Percentiles rank a stretch among this genome's conserved stretches.
Evolutionary conservation across 2,113 vertebrate genomes (phyloP).

Genomic region (Microcebus murinus): DNA sequence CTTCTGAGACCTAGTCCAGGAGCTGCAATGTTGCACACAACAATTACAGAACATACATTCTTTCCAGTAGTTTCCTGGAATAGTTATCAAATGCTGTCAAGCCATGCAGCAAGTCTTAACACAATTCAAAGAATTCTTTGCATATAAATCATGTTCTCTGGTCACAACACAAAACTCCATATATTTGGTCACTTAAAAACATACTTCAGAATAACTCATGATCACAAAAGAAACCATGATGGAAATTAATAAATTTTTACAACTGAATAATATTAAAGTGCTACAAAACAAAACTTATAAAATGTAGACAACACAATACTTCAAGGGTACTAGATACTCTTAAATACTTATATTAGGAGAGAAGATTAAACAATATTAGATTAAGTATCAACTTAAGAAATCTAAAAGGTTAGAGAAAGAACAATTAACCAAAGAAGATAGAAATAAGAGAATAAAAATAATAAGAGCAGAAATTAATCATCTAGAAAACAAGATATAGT

Average conservation of each 20-base stretch:
- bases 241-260: neutral
- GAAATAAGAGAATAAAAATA: neutral
- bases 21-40: neutral
- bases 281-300: neutral
- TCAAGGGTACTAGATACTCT: neutral
- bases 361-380: neutral
- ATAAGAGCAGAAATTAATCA: neutral
- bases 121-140: neutral
- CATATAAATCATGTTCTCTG: neutral
- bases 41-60: neutral
- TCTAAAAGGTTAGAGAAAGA: neutral
- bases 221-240: neutral
- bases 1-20: too few relatives aligned
- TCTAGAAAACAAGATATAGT: neutral
- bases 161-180: neutral
- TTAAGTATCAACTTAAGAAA: neutral
- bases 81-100: neutral
- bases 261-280: neutral
- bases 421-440: neutral
- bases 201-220: neutral
- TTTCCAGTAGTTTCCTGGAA: neutral
- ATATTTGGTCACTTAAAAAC: neutral
- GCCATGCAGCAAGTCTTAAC: neutral
- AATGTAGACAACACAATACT: neutral
- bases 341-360: neutral